Evolutionary conservation across 1,140 invertebrate species (phyloP).

Genomic region (Anoplolepis gracilipes): DNA sequence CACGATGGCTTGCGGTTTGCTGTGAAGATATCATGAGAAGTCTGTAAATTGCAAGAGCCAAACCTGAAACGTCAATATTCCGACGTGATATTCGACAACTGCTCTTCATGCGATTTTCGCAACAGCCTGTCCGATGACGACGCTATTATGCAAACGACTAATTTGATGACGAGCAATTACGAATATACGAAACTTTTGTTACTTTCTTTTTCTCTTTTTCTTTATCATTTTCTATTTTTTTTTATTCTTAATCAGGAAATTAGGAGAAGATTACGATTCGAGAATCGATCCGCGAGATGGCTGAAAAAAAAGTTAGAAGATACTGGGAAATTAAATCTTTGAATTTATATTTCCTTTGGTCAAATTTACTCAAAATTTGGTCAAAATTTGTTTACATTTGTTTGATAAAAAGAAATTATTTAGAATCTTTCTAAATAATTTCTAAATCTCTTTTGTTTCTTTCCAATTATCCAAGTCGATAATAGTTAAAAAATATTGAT

Average conservation of each 20-base stretch:
- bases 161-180: slow-evolving; percentile 45
- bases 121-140: slow-evolving; percentile 7
- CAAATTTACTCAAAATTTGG: background rate
- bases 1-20: slow-evolving; percentile 11
- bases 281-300: slow-evolving; percentile 44
- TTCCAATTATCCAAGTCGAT: background rate
- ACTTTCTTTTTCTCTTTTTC: background rate
- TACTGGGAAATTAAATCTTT: background rate
- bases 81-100: background rate
- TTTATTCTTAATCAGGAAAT: slow-evolving; percentile 22
- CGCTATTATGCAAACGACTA: slow-evolving; percentile 37
- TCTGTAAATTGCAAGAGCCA: background rate
- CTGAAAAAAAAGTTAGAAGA: background rate
- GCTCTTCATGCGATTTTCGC: background rate
- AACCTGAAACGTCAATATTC: background rate
- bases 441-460: background rate
- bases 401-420: background rate
- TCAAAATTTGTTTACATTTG: too few species aligned
- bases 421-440: slow-evolving; percentile 5
- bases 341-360: background rate
- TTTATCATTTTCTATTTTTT: background rate
- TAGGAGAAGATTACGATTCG: slow-evolving; percentile 46
- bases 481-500: background rate
- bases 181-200: slow-evolving; percentile 46
- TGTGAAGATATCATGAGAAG: slow-evolving; percentile 16